These are phyloP conservation scores for Seira musarum DNA, from an alignment of 2,888 invertebrate genomes.

Conservation along the genomic window DNA sequence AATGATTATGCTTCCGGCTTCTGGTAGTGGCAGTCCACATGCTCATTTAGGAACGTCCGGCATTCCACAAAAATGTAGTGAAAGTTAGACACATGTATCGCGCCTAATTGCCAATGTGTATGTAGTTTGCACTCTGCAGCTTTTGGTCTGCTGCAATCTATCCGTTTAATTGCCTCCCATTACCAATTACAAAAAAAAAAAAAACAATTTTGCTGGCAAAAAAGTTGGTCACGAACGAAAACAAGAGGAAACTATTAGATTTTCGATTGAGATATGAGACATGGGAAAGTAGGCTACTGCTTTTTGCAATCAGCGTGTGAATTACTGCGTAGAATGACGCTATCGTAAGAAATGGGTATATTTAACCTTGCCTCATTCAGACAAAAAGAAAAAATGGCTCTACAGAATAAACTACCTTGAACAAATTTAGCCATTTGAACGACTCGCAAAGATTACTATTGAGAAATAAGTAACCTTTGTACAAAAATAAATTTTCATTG, in stretches of 20 bases:
- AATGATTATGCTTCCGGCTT: constrained; percentile 14
- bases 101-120: neutral
- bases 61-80: constrained; percentile 2
- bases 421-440: constrained; percentile 17
- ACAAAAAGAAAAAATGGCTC: neutral
- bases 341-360: constrained; percentile 9
- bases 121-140: neutral
- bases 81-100: neutral
- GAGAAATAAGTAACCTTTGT: neutral
- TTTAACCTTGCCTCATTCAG: neutral
- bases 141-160: neutral
- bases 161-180: constrained; percentile 19
- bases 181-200: constrained; percentile 50
- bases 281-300: constrained; percentile 6
- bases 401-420: constrained; percentile 15
- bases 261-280: constrained; percentile 31
- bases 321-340: constrained; percentile 50
- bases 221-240: constrained; percentile 44
- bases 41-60: constrained; percentile 3
- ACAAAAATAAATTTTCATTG: constrained; percentile 4
- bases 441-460: neutral
- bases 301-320: constrained; percentile 34
- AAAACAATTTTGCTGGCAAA: neutral
- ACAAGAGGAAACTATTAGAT: constrained; percentile 33
- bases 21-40: constrained; percentile 16